A percentile compares a stretch with the other conserved stretches of the same genome.
phyloP scores from a whole-genome alignment of 2,888 invertebrate species.

The Drosophila conformis region DNA sequence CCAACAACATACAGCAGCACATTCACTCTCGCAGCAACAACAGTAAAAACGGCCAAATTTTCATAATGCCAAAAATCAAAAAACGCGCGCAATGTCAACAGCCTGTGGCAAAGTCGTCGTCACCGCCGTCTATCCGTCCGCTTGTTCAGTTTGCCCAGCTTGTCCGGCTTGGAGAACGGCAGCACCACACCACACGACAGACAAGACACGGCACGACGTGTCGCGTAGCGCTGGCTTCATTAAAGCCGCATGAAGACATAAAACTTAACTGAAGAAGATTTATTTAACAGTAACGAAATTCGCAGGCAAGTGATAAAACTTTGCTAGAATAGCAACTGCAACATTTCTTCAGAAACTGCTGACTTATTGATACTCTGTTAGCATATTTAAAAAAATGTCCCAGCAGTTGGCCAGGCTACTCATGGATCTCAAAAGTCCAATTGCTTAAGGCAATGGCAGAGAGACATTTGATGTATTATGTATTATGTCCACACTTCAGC shows the following conservation, averaged over 20 bases:
- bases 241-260: constrained; percentile 65
- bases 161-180: constrained; percentile 34
- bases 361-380: constrained; percentile 11
- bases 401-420: not conserved
- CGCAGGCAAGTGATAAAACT: constrained; percentile 53
- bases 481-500: not conserved
- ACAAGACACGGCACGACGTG: constrained; percentile 27
- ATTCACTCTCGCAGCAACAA: constrained; percentile 45
- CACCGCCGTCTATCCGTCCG: constrained; percentile 12
- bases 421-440: not conserved
- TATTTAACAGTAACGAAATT: constrained; percentile 66
- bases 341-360: not conserved
- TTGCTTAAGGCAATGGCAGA: not conserved
- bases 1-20: constrained; percentile 36
- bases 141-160: constrained; percentile 4
- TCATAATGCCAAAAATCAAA: constrained; percentile 61
- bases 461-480: not conserved
- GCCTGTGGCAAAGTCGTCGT: constrained; percentile 41
- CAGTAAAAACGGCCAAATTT: constrained; percentile 36
- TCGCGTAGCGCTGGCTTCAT: constrained; percentile 45
- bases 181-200: constrained; percentile 1
- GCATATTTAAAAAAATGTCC: no score
- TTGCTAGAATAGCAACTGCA: constrained; percentile 35
- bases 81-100: constrained; percentile 53
- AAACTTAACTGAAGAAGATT: constrained; percentile 62